Base-by-base conservation (phyloP, 2,888 invertebrate species). In the Platycnemis pennipes region DNA sequence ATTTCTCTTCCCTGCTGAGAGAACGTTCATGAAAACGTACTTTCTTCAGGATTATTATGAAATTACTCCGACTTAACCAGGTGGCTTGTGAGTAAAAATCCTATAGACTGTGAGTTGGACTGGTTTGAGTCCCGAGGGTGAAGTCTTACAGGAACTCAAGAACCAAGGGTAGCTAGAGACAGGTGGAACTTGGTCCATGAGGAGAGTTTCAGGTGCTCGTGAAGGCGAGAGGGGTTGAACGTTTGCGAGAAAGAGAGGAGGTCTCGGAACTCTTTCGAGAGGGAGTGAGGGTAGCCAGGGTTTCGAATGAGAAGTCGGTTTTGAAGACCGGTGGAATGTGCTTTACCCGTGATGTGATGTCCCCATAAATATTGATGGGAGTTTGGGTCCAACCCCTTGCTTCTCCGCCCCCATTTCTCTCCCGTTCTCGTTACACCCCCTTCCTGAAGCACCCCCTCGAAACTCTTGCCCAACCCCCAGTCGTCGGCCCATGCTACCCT, bases 291-390 rank as follows among this genome's bases (percentile, higher is more conserved):
- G 77, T 11, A 37, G 31, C 11, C 13, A 16, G 37, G 31, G 88
- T 49, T 89, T 53, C 63, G 91, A 91, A 63, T 44, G 91, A 91
- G 91, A 91, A 63, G 63, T 91, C 69, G 63, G 63, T 91, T 87
- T 91, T 91, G 91, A 63, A 91, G 91, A 63, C 91, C 63, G 69
- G 91, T 45, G 91, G 91, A 91, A 91, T 91, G 91, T 69, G 69
- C 63, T 45, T 91, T 26, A n/a, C 56, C 63, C 44, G 91, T 91
- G 91, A 91, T 91, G 91, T 56, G 91, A 63, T 63, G 91, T 91
- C 91, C 91, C 56, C 91, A 91, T 91, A 91, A 91, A 91, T 91
- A 91, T 91, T 91, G 91, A 91, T 91, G 91, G 69, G 91, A 19
- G 53, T 53, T 37, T 46, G 86, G 86, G 31, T 53, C 42, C 91